phyloP scores from a whole-genome alignment of 1,140 invertebrate species.

The Chironomus striatipennis region DNA sequence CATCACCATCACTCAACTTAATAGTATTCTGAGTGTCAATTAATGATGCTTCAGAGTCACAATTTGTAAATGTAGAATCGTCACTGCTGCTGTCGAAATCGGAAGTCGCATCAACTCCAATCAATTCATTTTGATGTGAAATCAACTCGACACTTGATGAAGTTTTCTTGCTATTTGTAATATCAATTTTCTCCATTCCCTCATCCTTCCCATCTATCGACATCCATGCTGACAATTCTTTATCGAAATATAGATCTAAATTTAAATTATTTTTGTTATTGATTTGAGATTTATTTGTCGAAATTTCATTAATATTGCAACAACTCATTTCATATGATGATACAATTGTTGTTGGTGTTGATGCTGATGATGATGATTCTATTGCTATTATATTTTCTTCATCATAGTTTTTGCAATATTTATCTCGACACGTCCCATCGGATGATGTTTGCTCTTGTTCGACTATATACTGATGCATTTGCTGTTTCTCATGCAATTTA shows the following conservation, averaged over 20 bases:
- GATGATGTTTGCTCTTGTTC: conserved; percentile 5
- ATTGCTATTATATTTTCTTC: neutral
- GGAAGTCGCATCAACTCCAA: neutral
- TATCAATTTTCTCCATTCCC: no score
- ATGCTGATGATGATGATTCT: neutral
- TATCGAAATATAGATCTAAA: conserved; percentile 18
- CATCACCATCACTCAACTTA: no score
- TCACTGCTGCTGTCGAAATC: no score
- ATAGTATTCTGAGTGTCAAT: no score
- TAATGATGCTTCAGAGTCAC: no score
- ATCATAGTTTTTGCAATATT: conserved; percentile 6
- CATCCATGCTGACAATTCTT: neutral
- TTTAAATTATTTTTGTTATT: conserved; percentile 22
- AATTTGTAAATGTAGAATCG: no score
- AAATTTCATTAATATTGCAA: conserved; percentile 19
- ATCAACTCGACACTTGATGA: neutral
- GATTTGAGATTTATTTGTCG: neutral
- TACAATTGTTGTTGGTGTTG: neutral
- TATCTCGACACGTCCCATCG: conserved; percentile 11
- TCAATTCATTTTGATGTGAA: neutral
- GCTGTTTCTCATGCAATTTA: conserved; percentile 11
- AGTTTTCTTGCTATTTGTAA: no score
- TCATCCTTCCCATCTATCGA: no score
- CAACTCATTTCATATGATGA: neutral
- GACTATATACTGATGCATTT: neutral